phyloP scores from a whole-genome alignment of 2,113 vertebrate genomes.

The Loxodonta africana region DNA sequence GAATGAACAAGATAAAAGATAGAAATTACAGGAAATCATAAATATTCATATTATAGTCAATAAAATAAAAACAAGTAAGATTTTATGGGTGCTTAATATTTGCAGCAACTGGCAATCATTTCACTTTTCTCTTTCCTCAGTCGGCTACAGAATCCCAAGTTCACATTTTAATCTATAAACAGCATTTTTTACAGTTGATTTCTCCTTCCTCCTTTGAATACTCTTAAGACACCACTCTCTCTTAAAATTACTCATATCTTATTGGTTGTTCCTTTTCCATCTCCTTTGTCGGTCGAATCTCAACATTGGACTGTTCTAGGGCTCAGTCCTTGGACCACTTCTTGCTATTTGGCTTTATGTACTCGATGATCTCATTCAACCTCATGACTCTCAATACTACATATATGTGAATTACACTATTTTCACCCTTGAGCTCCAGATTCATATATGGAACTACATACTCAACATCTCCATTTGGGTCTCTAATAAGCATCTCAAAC shows the following conservation, averaged over 20 bases:
- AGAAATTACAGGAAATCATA: conserved; percentile 63
- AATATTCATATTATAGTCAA: conserved; percentile 64
- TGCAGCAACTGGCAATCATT: neutral
- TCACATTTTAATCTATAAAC: neutral
- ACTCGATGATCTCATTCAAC: neutral
- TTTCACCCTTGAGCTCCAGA: neutral
- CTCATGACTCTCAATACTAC: neutral
- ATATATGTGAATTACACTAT: too few species aligned
- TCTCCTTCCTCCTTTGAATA: neutral
- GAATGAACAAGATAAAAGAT: conserved; percentile 66
- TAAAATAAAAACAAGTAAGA: conserved; percentile 49
- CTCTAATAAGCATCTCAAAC: neutral
- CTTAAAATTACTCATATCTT: neutral
- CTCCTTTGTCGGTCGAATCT: neutral
- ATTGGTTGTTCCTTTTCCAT: neutral
- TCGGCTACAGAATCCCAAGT: neutral
- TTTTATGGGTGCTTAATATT: conserved; percentile 30
- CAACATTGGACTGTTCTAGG: neutral
- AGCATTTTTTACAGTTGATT: neutral
- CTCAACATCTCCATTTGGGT: neutral
- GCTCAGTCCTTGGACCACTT: neutral
- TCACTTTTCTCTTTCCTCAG: neutral
- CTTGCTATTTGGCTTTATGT: neutral
- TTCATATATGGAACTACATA: neutral
- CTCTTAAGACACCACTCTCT: neutral